Evolutionary conservation across 2,113 vertebrate species (phyloP).

Genomic region (Tursiops truncatus): DNA sequence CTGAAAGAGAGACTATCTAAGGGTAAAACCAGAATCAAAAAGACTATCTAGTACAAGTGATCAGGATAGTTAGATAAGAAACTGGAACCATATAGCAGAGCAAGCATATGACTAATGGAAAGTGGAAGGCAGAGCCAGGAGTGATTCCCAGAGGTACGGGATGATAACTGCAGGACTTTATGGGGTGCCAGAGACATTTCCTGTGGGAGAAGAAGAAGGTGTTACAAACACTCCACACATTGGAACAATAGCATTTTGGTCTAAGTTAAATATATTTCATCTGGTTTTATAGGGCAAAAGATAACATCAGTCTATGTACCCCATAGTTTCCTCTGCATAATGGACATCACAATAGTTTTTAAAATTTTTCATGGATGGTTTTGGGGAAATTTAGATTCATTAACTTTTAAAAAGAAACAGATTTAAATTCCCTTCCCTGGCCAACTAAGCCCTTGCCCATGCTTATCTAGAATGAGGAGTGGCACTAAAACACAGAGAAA

Average conservation of each 20-base stretch:
- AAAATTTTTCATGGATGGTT: background rate
- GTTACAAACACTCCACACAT: background rate
- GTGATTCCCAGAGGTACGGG: background rate
- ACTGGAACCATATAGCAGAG: background rate
- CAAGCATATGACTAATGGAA: background rate
- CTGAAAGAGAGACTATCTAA: background rate
- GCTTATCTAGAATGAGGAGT: background rate
- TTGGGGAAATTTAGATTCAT: background rate
- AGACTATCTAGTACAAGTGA: background rate
- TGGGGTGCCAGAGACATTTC: background rate
- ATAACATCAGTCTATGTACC: background rate
- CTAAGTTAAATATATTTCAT: background rate
- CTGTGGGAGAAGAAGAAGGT: background rate
- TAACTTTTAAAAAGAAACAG: slow-evolving; percentile 2
- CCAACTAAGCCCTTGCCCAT: background rate
- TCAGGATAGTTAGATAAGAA: background rate
- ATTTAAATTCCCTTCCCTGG: background rate
- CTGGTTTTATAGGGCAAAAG: background rate
- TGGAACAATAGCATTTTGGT: background rate
- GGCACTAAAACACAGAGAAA: background rate
- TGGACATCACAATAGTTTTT: background rate
- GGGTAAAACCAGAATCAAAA: background rate
- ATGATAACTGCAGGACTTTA: background rate
- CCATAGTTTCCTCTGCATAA: background rate
- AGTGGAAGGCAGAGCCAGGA: background rate